A percentile compares a stretch with the other conserved stretches of the same genome.
Evolutionary conservation across 2,113 vertebrate species (phyloP).

Genomic region (Hemicordylus capensis): DNA sequence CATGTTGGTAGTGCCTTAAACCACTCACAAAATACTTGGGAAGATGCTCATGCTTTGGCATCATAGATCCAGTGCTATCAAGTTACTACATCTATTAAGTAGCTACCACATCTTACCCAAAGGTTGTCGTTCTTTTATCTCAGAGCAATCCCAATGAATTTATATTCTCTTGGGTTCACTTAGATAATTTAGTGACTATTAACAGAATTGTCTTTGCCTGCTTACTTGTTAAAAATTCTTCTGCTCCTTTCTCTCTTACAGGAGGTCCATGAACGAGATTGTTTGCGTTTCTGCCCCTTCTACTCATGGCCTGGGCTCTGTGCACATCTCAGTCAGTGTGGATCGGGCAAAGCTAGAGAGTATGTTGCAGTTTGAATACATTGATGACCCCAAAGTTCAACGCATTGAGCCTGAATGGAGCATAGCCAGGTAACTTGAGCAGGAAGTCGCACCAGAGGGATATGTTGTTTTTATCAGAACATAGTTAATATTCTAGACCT

Average conservation of each 20-base stretch:
- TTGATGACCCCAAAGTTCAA: constrained; percentile 92
- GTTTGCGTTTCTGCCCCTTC: constrained; percentile 91
- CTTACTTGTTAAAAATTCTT: fast-evolving
- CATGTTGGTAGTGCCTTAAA: background rate
- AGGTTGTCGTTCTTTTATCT: background rate
- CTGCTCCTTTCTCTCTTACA: constrained; percentile 39
- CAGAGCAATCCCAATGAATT: background rate
- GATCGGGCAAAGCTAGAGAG: constrained; percentile 88
- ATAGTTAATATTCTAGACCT: background rate
- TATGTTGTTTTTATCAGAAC: no score
- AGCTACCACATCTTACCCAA: background rate
- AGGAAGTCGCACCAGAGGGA: fast-evolving
- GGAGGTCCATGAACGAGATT: constrained; percentile 91
- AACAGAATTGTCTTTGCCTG: fast-evolving
- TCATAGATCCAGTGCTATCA: background rate
- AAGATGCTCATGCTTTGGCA: background rate
- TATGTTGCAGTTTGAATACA: constrained; percentile 92
- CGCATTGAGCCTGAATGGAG: constrained; percentile 97
- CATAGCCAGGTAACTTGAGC: constrained; percentile 86
- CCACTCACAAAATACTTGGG: no score
- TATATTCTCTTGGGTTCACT: background rate
- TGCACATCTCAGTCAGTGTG: constrained; percentile 89
- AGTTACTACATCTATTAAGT: background rate
- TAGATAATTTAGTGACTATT: background rate
- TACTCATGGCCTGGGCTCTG: constrained; percentile 83